These are phyloP conservation scores for Bos javanicus DNA, from an alignment of 2,113 vertebrate species.

Conservation along the genomic window DNA sequence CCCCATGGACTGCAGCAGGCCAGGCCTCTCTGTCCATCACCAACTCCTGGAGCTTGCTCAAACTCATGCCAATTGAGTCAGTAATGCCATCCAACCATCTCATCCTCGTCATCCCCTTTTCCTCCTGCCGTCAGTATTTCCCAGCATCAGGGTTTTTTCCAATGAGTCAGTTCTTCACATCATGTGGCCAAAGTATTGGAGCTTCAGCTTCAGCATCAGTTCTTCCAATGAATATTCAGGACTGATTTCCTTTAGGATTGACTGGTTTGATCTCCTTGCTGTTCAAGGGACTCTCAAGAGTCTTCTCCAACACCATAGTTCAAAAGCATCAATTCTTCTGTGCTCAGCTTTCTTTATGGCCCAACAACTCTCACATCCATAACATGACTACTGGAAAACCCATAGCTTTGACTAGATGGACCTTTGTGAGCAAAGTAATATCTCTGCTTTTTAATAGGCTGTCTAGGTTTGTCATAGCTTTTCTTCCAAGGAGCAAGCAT, in stretches of 20 bases:
- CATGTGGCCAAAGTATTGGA: background rate
- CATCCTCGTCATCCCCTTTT: background rate
- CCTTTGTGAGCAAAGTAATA: background rate
- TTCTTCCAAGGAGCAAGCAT: background rate
- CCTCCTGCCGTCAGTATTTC: too few relatives aligned
- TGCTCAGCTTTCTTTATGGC: background rate
- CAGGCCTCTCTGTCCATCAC: background rate
- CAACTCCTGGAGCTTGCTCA: rapidly evolving
- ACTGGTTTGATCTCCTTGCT: background rate
- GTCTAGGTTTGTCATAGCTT: background rate
- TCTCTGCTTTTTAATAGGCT: background rate
- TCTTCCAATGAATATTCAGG: background rate
- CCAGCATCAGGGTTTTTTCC: background rate
- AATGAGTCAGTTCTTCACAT: background rate
- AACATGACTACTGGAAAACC: background rate
- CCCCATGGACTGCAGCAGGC: background rate
- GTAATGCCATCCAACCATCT: background rate
- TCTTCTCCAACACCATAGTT: background rate
- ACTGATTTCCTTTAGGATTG: background rate
- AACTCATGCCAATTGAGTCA: background rate
- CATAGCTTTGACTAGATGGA: background rate
- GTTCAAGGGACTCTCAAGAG: background rate
- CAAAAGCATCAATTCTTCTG: background rate
- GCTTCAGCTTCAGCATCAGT: background rate
- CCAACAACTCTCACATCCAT: background rate